Conservation (phyloP, 2,113 vertebrate genomes). For the Paralichthys olivaceus region DNA sequence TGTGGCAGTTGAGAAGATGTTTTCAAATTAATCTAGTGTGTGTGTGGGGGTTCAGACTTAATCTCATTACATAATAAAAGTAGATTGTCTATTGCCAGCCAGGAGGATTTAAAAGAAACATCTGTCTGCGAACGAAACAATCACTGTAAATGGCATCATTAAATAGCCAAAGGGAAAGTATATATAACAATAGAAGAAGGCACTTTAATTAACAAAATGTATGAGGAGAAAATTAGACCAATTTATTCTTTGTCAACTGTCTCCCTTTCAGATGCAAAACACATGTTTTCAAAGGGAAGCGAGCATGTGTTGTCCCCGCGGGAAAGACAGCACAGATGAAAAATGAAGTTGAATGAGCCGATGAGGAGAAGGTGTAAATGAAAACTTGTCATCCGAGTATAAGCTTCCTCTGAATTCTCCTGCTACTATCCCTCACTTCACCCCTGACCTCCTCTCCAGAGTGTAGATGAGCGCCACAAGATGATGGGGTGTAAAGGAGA, state of each 20-base stretch:
- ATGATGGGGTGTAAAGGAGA: constrained; percentile 26
- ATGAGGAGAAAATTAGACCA: neutral
- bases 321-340: constrained; percentile 43
- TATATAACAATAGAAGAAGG: constrained; percentile 10
- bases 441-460: constrained; percentile 49
- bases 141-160: neutral
- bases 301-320: neutral
- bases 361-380: constrained; percentile 54
- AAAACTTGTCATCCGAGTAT: constrained; percentile 36
- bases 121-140: neutral
- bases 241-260: constrained; percentile 21
- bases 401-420: constrained; percentile 13
- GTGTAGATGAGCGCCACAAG: constrained; percentile 4
- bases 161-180: constrained; percentile 24
- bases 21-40: constrained; percentile 15
- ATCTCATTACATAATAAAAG: constrained; percentile 20
- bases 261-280: constrained; percentile 31
- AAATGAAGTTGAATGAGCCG: constrained; percentile 36
- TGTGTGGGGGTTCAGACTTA: constrained; percentile 2
- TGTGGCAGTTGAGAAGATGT: constrained; percentile 5
- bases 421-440: constrained; percentile 37
- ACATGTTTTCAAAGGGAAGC: constrained; percentile 30
- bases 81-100: constrained; percentile 6
- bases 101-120: constrained; percentile 10
- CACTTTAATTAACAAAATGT: constrained; percentile 24